Base-by-base conservation (phyloP, 1,140 invertebrate species). In the Babylonia areolata region DNA sequence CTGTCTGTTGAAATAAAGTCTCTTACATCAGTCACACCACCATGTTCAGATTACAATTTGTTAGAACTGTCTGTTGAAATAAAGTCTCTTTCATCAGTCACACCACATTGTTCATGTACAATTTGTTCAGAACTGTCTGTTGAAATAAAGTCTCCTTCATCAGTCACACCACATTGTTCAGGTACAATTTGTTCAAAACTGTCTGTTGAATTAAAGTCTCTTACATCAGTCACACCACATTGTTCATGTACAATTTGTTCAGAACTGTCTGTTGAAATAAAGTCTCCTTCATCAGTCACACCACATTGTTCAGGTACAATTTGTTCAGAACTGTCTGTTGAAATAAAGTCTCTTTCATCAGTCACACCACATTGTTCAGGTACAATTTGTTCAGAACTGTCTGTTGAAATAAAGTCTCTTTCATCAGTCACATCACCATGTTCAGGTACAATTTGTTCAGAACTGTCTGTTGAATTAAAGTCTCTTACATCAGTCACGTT, bases 361-460 rank as follows among this genome's bases (percentile, higher is more conserved):
- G 9, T 9, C 9, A 71, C 69, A 11, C 28, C 35, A 87, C 35
- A n/a, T 20, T 85, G 1, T 11, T 37, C 71, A 73, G 9, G 17
- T 89, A 86, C 73, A 77, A 5, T 71, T 40, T 86, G 35, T 81
- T 54, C 69, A 71, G 28, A 11, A 71, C 69, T 9, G 33, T 28
- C 28, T 71, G 69, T 28, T 99, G 99, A 89, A 98, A 97, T 88
- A 96, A 96, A 15, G 97, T 97, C 20, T 96, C 97, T 75, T 96
- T 96, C 81, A 99, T 94, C 0, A 97, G 96, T 75, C 82, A 86
- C 58, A 97, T 96, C 2, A 99, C 91, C 97, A 99, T 97, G 96
- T n/a, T 95, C 83, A 98, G 92, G 92, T 98, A 99, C 28, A 95
- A 95, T 69, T 95, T 95, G 93, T 99, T 98, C 93, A 97, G 94